Base-by-base conservation (phyloP, 2,113 vertebrate genomes). In the Myotis brandtii region DNA sequence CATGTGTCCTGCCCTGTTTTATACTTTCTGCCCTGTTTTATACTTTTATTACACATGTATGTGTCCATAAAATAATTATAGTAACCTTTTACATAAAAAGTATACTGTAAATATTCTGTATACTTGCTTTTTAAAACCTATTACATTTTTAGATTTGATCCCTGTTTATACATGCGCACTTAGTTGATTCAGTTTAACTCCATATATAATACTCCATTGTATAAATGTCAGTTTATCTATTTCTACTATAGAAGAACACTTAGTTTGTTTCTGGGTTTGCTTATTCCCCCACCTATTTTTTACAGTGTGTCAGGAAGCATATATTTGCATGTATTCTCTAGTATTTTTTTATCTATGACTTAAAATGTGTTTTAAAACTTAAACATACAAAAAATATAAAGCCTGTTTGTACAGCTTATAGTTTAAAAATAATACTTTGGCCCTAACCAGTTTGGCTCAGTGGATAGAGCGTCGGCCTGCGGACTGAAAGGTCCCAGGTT, bases 311-410 rank as follows among this genome's bases (percentile, higher is more conserved):
- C 54, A 80, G 34, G 54, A 73, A 91, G 73, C n/a, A 52, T 64
- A 3, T 34, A 64, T 85, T 86, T 86, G 52, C 14, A 46, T 56
- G 30, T 81, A 86, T 91, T 86, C 52, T 70, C 37, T 69, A 64
- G 12, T 67, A 52, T 12, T 93, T 85, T 85, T 94, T 90, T 85
- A 89, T 89, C 40, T 85, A 13, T n/a, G 32, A 79, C n/a, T 48
- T 94, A 82, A 80, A 72, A 52, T 40, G 9, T 82, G 54, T 30
- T 69, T 37, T 77, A 52, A 90, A 90, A 90, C 20, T 56, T 54
- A 70, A n/a, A 83, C 11, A 9, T 72, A 20, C 8, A 43, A 94
- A 62, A 85, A 62, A 37, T 50, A 50, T n/a, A n/a, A 79, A 72
- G 70, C 17, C 23, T 56, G 77, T 56, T 94, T 75, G 37, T 76